Base-by-base conservation (phyloP, 2,113 vertebrate genomes). In the Mustelus asterias region DNA sequence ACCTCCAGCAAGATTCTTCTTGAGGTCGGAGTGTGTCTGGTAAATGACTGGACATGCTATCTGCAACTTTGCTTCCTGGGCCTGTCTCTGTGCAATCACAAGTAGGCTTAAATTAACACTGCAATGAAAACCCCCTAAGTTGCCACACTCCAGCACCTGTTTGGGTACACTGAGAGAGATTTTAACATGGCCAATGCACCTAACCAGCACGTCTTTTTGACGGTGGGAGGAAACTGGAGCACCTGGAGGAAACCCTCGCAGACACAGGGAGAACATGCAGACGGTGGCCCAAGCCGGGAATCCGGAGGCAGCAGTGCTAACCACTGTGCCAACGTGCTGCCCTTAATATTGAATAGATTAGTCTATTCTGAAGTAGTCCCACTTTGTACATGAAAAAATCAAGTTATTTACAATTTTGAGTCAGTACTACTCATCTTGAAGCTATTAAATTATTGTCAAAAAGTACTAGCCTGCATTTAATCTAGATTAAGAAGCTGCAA, bases 371-470 rank as follows among this genome's bases (percentile, higher is more conserved):
- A 83, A 83, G 4, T 41, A 89, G 26, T 58, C 10, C 11, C 86
- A 89, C 24, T 92, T 92, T 20, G 18, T 65, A n/a, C 5, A 7
- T 65, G 16, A 29, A 92, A 92, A 63, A 63, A 18, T 63, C 29
- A 58, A 89, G 58, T 92, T 37, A 78, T 78, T 78, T 10, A 26
- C 6, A 89, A 63, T n/a, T 60, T 60, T 92, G 54, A 20, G 58
- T 92, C 60, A 63, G 11, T 14, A 92, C 4, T 60, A 92, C 13
- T 78, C 33, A 72, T 88, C 11, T 24, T 88, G 48, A 58, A 89
- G 86, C 33, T 92, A 92, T 65, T n/a, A 65, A 93, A 67, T 14
- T n/a, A 93, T 37, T 93, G 63, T 93, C 60, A 37, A 93, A 92
- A 93, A 67, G 18, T 54, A 58, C 2, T 29, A 20, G 89, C 37